Conservation (phyloP, 2,888 invertebrate genomes). For the Ametastegia equiseti region DNA sequence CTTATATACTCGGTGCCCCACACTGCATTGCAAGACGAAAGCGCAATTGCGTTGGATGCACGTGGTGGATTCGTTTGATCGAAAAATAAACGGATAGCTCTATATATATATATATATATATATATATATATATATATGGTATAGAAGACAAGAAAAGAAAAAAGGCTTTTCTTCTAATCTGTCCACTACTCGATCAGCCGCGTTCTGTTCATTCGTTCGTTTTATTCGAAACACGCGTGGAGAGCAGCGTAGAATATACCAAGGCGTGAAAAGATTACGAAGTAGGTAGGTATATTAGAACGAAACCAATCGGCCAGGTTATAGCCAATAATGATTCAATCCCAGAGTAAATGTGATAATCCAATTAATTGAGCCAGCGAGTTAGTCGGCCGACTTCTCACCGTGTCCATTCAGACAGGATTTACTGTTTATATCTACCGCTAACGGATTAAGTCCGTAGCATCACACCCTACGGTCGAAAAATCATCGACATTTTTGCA, state of each 20-base stretch:
- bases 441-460: not conserved
- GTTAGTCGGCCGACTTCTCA: not conserved
- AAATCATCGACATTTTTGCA: too few relatives aligned
- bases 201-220: not conserved
- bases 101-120: too few relatives aligned
- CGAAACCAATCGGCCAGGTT: not conserved
- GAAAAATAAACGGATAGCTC: conserved; percentile 3
- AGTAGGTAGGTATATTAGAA: not conserved
- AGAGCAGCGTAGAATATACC: conserved; percentile 11
- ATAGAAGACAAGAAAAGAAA: too few relatives aligned
- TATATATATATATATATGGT: too few relatives aligned
- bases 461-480: too few relatives aligned
- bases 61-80: conserved; percentile 26
- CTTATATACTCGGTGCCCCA: conserved; percentile 20
- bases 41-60: not conserved
- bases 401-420: not conserved
- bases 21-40: not conserved
- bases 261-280: not conserved
- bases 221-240: conserved; percentile 1
- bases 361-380: not conserved
- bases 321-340: not conserved
- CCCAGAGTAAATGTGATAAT: not conserved
- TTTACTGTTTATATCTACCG: not conserved
- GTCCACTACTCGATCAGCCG: not conserved
- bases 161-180: conserved; percentile 22